Evolutionary conservation across 2,888 invertebrate species (phyloP), one percentile per base, ranked within the genome.

Genomic region (Camponotus fellah): DNA sequence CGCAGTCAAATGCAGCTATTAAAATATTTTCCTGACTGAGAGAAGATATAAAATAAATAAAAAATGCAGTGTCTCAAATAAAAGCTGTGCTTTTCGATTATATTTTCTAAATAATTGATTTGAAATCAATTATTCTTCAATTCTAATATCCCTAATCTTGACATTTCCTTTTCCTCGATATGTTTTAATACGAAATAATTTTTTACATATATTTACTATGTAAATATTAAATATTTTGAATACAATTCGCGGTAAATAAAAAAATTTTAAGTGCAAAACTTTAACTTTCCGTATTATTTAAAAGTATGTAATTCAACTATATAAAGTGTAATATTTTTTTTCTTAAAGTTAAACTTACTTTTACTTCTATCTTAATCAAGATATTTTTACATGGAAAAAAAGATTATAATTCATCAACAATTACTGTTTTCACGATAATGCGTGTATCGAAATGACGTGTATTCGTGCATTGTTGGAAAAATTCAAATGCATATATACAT

Each of bases 11-110:
- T 32, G n/a, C n/a, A 53, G 49, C 34, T 62, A 17, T 62, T 37
- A 17, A 49, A 75, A 75, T 34, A 75, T 65, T 75, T 75, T 34
- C 49, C 21, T 66, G 46, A 66, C 46, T 65, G 12, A 64, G 6
- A 14, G 43, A 32, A 65, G 34, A 65, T 65, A 64, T 64, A 64
- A 32, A 46, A 75, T 43, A 32, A 62, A 32, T 58, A 65, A 65
- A 6, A 32, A 12, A 34, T 9, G 21, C 46, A 64, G 14, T 40
- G 1, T 72, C 5, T 26, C 21, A 14, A 14, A 10, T 0, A 17
- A 49, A 49, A 49, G 17, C 5, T 49, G 6, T 2, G 17, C 49
- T 17, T 17, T 9, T 21, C 4, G 34, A 34, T 14, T 9, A 40
- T 5, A 14, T 68, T 69, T 69, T 43, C n/a, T 32, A 17, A 14